Evolutionary conservation across 2,888 invertebrate species (phyloP), one percentile per base, ranked within the genome.

Genomic region (Tetropium fuscum): DNA sequence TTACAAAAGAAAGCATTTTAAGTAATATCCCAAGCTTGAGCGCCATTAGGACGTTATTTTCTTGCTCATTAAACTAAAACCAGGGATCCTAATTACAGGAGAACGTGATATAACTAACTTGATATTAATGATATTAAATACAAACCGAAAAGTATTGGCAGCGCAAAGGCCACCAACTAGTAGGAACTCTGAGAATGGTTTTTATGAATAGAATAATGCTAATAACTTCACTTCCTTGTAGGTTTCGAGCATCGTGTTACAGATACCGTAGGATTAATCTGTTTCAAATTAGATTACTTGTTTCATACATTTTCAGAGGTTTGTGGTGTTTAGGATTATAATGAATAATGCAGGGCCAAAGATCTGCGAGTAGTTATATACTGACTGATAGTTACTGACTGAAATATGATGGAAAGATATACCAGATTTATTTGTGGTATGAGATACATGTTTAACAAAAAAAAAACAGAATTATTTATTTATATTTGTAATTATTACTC

Each of bases 51-150:
- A n/a, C 44, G 11, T 44, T 44, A 27, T 27, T 51, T 51, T 51
- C 51, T 51, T 51, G 51, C 51, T 51, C 51, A 40, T 40, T 51
- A 51, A 25, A 40, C 40, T 25, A 34, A 25, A 38, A 34, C 19
- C 40, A 16, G 22, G 51, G 7, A 16, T 38, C 40, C 40, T 40
- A 51, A 51, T 51, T 51, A 51, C 51, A 10, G 51, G 18, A 51
- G 51, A 11, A 51, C 51, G 40, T 51, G 51, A 51, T 51, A 27
- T 40, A 40, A 27, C 51, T 40, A 40, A 51, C 40, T 51, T 13
- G 51, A 51, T 51, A 51, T 40, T 49, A 40, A 49, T 49, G 38
- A 40, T 49, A 49, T 49, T 40, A 51, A 51, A 40, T 51, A 40
- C 40, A 51, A 40, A 38, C 51, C 38, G 22, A 16, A 40, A 25